Evolutionary conservation across 30 jellyfish, hydroid and myxozoan species (phyloP).

Genomic region (Turritopsis dohrnii): DNA sequence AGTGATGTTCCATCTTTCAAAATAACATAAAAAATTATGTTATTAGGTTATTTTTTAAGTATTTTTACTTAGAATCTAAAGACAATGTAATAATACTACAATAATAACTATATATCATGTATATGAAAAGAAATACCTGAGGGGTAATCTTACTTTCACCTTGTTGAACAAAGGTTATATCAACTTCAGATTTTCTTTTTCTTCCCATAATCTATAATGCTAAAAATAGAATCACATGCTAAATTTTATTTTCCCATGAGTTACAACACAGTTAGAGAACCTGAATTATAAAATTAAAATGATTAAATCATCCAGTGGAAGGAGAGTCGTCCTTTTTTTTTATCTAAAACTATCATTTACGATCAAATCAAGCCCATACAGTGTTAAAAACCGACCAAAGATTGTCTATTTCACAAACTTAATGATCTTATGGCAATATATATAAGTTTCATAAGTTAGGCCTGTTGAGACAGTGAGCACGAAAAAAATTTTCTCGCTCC

Average conservation of each 20-base stretch:
- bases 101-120: background rate
- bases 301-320: background rate
- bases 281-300: background rate
- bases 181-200: background rate
- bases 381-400: background rate
- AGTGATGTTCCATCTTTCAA: background rate
- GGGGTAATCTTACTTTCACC: background rate
- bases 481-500: no score
- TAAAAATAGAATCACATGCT: background rate
- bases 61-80: background rate
- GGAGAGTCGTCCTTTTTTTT: background rate
- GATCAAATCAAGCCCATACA: background rate
- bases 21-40: background rate
- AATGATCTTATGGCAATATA: background rate
- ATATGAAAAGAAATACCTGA: background rate
- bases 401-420: background rate
- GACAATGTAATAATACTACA: background rate
- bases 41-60: background rate
- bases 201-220: background rate
- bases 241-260: no score
- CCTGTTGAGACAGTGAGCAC: background rate
- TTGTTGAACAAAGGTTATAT: background rate
- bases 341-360: background rate
- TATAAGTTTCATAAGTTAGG: background rate
- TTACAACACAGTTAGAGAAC: background rate